Evolutionary conservation across 2,797 vertebrate species (phyloP), one percentile per base, ranked within the genome.

Genomic region (Acanthornis magna): DNA sequence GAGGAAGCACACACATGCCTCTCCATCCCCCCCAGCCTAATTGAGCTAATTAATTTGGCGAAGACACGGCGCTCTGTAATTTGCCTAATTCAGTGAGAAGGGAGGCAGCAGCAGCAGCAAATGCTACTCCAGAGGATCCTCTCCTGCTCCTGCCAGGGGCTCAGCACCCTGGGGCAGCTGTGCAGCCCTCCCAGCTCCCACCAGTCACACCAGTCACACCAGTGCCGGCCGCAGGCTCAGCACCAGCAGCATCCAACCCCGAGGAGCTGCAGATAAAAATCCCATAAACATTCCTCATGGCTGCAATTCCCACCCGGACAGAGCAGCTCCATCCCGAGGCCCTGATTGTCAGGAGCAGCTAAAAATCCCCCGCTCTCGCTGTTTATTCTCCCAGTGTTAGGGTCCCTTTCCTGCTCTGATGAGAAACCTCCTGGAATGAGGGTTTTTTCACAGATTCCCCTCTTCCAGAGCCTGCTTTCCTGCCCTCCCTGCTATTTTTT

Each of bases 11-110:
- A 27, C 57, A 23, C 12, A 0, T 0, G 11, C 61, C 63, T 72
- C 93, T 89, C 60, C 80, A 72, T 74, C 57, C 79, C 85, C 93
- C 79, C 53, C 79, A 88, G 84, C 65, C 87, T 96, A 84, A 91
- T 54, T 63, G 77, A 67, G 75, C 85, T 96, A 95, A 96, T 94
- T 94, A 93, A 95, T 91, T 96, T 95, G 93, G 73, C 48, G 34
- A 78, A 88, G 94, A 91, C 17, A 55, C 87, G 86, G 87, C 10
- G 13, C 67, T 14, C 90, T 61, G 71, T 89, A 87, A 95, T 94
- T 93, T 91, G 81, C 75, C 89, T 93, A 76, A 94, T 93, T 89
- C 68, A 17, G 47, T 61, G 86, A 50, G 85, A 78, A 70, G 80
- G 79, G 54, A 53, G 72, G 82, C 72, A 27, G 77, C 76, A 54